Base-by-base conservation (phyloP, 92 coral and sea anemone genomes). In the Desmophyllum pertusum region DNA sequence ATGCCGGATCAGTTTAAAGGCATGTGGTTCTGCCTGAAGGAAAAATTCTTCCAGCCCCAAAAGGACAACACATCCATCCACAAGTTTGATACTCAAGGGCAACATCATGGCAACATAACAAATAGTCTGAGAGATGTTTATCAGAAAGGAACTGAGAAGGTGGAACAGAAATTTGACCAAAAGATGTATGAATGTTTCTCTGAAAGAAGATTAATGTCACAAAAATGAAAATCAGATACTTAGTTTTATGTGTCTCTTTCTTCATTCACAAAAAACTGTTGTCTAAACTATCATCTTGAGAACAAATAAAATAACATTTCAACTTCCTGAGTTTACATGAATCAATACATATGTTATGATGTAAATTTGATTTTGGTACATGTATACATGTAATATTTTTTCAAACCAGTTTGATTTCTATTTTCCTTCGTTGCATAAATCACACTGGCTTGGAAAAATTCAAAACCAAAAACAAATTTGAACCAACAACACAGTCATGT, bases 1-100 rank as follows among this genome's bases (percentile, higher is more conserved):
- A 68, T 90, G 25, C 93, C 93, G 0, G 93, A 90, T 62, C 93
- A 86, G 80, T 48, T 90, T 14, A 90, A 90, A 59, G 93, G 87
- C 10, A 80, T 80, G 67, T 75, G 72, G 72, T 75, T 74, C 45
- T 87, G 73, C 39, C 55, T 87, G 17, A 75, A 66, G 68, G 78
- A 81, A n/a, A 66, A 38, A 14, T 87, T 87, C 43, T 87, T 87
- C 53, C 66, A 73, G 31, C 86, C 79, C 35, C 51, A 18, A 15
- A 14, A 33, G 36, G 78, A 64, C 38, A 42, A 64, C 43, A 72
- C 62, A 18, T 42, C 21, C 6, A 38, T 87, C 45, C 69, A 48
- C 62, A 76, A 67, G 51, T 25, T 55, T 23, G 61, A 75, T 13
- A 13, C 33, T 0, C 14, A 75, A 5, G 83, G 83, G 31, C 55